Base-by-base conservation (phyloP, 2,113 vertebrate genomes). In the Toxotes chatareus region DNA sequence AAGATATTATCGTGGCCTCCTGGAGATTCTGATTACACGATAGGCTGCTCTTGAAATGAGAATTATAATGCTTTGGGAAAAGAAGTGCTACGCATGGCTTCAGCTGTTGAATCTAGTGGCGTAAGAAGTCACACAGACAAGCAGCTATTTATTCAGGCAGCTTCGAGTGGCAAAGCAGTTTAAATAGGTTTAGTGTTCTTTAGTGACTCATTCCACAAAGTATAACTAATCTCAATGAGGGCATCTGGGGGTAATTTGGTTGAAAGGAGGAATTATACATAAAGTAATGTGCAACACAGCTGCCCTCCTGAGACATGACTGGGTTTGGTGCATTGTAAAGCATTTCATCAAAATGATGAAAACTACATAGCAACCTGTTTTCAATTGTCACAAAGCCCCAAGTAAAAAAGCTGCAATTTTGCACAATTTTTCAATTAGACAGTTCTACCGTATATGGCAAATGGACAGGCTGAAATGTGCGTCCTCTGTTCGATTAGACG, bases 201-300 rank as follows among this genome's bases (percentile, higher is more conserved):
- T 65, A 27, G 27, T 42, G 56, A 84, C 36, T 85, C 57, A 27
- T 82, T 74, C 70, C 83, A 86, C 55, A 32, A 65, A 86, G 80
- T 61, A 32, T 57, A 73, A 67, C 68, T 68, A 79, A 87, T 86
- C 62, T 65, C 3, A 68, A 82, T 51, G 32, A 59, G 55, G 82
- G 86, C 85, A 88, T 91, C 76, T 91, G 89, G 83, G 85, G 82
- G 55, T 84, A 62, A 85, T 90, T 89, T 81, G 74, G 59, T 69
- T 85, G 75, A 86, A 89, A 87, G 81, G 34, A 68, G 71, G 73
- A 72, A 77, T 88, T 77, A 55, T 79, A 70, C 34, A 47, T 42
- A 47, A 71, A 90, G 36, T 78, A 83, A 88, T 86, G 80, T 68
- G 65, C 72, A 83, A 70, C 74, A 49, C 84, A 90, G 84, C 87